Conservation (phyloP, 2,888 invertebrate genomes). For the Ormyrus nitidulus region DNA sequence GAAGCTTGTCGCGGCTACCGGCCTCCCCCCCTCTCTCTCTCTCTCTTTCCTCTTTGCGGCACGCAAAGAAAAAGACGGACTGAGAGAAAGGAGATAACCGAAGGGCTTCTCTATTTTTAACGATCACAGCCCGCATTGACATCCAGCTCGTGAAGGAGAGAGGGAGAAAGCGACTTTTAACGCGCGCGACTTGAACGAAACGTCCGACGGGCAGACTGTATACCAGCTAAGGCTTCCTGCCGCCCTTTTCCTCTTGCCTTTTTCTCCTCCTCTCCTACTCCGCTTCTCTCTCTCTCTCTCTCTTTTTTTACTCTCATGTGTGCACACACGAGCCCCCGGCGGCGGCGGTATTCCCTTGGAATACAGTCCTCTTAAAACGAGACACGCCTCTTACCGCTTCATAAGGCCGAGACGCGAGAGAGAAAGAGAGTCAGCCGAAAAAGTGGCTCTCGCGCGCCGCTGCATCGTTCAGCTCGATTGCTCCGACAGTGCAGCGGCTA, state of each 20-base stretch:
- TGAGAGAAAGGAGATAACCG: constrained; percentile 36
- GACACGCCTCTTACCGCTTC: constrained; percentile 42
- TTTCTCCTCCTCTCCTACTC: constrained; percentile 7
- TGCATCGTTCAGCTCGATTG: constrained; percentile 4
- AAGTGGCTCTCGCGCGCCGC: constrained; percentile 6
- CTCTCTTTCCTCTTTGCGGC: neutral
- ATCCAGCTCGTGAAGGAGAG: constrained; percentile 22
- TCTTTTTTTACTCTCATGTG: neutral
- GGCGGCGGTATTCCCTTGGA: constrained; percentile 15
- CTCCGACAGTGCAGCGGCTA: neutral
- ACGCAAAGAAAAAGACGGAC: neutral
- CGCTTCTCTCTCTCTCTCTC: neutral
- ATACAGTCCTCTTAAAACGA: constrained; percentile 33
- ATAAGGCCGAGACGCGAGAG: constrained; percentile 17
- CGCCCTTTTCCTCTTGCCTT: constrained; percentile 28
- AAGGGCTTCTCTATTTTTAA: constrained; percentile 58
- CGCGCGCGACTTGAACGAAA: constrained; percentile 11
- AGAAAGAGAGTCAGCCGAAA: constrained; percentile 16
- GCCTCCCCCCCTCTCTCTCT: neutral
- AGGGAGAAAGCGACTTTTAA: constrained; percentile 34
- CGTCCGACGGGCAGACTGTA: constrained; percentile 20
- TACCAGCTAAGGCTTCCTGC: constrained; percentile 52
- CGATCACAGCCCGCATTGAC: constrained; percentile 32
- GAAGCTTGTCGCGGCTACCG: constrained; percentile 36
- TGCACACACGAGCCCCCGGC: neutral